Base-by-base conservation (phyloP, 2,888 invertebrate species). In the Sericinus montela region DNA sequence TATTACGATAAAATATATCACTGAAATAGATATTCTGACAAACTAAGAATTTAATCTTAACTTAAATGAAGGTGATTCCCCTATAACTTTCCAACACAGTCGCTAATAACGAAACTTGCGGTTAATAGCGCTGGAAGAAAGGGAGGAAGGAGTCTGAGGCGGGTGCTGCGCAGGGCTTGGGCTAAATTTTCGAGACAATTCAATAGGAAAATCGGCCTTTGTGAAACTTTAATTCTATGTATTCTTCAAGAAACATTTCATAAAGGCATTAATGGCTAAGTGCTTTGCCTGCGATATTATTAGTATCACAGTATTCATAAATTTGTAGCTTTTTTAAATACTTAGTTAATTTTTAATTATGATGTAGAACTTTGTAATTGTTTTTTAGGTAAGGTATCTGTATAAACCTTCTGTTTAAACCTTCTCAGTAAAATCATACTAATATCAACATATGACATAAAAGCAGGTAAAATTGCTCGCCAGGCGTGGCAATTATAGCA, bases 91-190 rank as follows among this genome's bases (percentile, higher is more conserved):
- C 72, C 69, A 73, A 76, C 81, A 75, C 72, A 81, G 80, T 79
- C 72, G 79, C 81, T 85, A 83, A 85, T 86, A 85, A 83, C 81
- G 75, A 82, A 85, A 84, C 83, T 85, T 84, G 83, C 65, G 81
- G 82, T 81, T 82, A 79, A 81, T 76, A 80, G 79, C 78, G 62
- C 64, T 54, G 57, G 38, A 53, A 50, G 53, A 58, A 59, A 58
- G 41, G 52, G 58, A 56, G 55, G 56, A 54, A 58, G 59, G 57
- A 61, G 42, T 48, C 30, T 39, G 48, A 29, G 51, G 40, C 41
- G 47, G 34, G 41, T 13, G 53, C 43, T 13, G 53, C 50, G 47
- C 44, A 51, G 46, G 51, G 57, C 53, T 58, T 60, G 60, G 65
- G 67, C n/a, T 62, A 71, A 73, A 78, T 75, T 76, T 83, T 79